Conservation (phyloP, 2,797 vertebrate genomes). For the Poecilia picta region DNA sequence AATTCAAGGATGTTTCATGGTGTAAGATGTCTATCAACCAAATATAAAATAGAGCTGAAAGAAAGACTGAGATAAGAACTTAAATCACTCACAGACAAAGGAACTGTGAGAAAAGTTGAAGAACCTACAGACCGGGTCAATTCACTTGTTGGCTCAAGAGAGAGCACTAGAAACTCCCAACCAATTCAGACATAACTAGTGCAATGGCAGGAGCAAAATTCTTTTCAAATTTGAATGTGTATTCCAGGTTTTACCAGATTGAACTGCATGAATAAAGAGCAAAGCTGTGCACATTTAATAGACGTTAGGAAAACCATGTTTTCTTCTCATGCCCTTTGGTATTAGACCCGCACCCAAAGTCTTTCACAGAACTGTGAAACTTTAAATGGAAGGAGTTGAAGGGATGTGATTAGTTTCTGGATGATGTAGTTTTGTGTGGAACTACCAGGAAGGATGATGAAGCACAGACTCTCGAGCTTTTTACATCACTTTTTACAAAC, state of each 20-base stretch:
- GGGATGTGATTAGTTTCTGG: not conserved
- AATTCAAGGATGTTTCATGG: not conserved
- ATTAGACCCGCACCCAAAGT: not conserved
- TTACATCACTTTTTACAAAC: not conserved
- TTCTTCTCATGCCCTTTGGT: not conserved
- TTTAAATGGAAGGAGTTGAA: constrained; percentile 1
- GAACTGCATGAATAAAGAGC: constrained; percentile 5
- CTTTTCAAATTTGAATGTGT: not conserved
- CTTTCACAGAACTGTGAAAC: constrained; percentile 1
- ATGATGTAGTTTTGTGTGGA: not conserved
- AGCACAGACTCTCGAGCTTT: not conserved
- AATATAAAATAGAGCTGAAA: not conserved
- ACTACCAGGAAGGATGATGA: constrained; percentile 2
- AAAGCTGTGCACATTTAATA: constrained; percentile 1
- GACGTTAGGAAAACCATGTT: not conserved
- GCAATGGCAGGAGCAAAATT: not conserved
- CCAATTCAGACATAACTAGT: constrained; percentile 1
- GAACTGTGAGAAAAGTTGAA: not conserved
- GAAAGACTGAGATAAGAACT: not conserved
- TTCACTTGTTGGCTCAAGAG: too few relatives aligned
- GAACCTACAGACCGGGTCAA: too few relatives aligned
- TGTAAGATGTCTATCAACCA: not conserved
- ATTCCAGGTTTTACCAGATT: not conserved
- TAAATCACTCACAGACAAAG: not conserved
- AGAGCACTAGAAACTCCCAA: not conserved